Evolutionary conservation across 2,888 invertebrate species (phyloP), one percentile per base, ranked within the genome.

Genomic region (Nomada ferruginata): DNA sequence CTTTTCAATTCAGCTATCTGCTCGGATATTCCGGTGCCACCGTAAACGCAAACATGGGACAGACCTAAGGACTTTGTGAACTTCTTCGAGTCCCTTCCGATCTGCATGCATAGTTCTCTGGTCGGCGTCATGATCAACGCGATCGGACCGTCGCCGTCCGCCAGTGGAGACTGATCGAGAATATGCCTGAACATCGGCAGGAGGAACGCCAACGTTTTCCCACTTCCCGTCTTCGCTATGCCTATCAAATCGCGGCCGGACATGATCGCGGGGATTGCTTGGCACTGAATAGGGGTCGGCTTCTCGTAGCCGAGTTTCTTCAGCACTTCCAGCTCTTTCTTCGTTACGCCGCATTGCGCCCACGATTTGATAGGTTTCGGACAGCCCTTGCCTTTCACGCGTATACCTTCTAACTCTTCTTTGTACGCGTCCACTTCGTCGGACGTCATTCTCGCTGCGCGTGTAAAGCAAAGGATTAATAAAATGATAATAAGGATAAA

Each of bases 201-300:
- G 78, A 99, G 96, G 94, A 99, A 99, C 0, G 99, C 99, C 69
- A 99, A 94, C 0, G 99, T 99, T 95, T 99, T 99, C 50, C 99
- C 99, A 92, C 98, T 98, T 61, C 99, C 99, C 0, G 99, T 99
- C 94, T 99, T 99, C 1, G 99, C 99, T 92, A 99, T 99, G 74
- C 99, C 99, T 91, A 99, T 99, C 81, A 99, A 95, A 94, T 99
- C 99, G 77, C 99, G 96, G 85, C 97, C 98, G 68, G 97, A 98
- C 99, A 99, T 99, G 81, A 99, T 98, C 42, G 98, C 98, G 5
- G 98, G 98, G 91, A 99, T 98, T 2, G 99, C 99, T 94, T 99
- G 99, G 73, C 98, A 97, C 94, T 99, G 99, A 91, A 99, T 99
- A 0, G 99, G 99, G 0, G 99, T 99, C 0, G 99, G 99, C 94